Conservation (phyloP, 30 jellyfish, hydroid and myxozoan genomes). For the Pelagia noctiluca region DNA sequence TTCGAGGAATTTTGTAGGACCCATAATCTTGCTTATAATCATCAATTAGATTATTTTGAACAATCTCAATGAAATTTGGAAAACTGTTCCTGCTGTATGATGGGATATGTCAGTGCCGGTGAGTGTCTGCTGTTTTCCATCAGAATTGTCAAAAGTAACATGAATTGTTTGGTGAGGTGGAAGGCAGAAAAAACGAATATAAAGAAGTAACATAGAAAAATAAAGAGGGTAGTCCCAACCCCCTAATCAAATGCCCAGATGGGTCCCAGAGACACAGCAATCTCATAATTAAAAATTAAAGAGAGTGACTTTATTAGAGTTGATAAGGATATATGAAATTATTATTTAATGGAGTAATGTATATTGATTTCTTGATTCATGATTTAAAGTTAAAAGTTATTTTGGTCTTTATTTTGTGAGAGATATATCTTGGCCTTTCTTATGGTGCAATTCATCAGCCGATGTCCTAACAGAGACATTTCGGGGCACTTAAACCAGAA, state of each 20-base stretch:
- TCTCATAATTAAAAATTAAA: not conserved
- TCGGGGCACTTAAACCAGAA: too few species aligned
- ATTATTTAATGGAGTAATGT: too few species aligned
- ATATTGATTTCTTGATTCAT: too few species aligned
- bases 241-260: not conserved
- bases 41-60: constrained; percentile 8
- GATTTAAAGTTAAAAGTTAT: too few species aligned
- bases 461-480: too few species aligned
- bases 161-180: constrained; percentile 30
- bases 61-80: not conserved
- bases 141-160: not conserved
- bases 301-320: too few species aligned
- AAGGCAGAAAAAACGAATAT: too few species aligned
- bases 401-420: too few species aligned
- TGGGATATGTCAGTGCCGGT: constrained; percentile 32
- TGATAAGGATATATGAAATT: too few species aligned
- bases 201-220: not conserved
- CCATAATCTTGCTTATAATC: constrained; percentile 23
- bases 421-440: too few species aligned
- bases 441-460: too few species aligned
- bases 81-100: constrained; percentile 43
- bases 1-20: constrained; percentile 5
- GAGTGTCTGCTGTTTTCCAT: constrained; percentile 42
- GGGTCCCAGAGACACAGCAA: constrained; percentile 3
- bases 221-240: constrained; percentile 10